Conservation (phyloP, 1,140 invertebrate species). For the Phortica variegata region DNA sequence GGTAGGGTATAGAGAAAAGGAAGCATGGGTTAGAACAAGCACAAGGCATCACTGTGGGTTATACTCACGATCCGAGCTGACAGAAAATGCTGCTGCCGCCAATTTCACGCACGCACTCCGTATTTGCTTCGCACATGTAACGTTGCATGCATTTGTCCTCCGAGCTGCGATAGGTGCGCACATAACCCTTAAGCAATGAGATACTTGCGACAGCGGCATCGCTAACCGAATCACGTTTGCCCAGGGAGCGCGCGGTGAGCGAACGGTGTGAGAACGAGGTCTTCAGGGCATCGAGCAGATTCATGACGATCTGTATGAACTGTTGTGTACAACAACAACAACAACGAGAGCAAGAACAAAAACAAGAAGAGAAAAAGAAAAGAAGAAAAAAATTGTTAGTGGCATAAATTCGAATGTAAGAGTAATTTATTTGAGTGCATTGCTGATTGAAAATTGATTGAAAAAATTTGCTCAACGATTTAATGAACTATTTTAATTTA, state of each 20-base stretch:
- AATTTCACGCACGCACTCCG: conserved; percentile 80
- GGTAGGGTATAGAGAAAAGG: background rate
- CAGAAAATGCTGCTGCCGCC: conserved; percentile 85
- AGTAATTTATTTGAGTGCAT: too few relatives aligned
- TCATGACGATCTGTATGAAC: conserved; percentile 90
- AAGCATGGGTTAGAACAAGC: background rate
- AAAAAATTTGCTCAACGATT: too few relatives aligned
- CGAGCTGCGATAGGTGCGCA: conserved; percentile 76
- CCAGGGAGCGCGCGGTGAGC: conserved; percentile 74
- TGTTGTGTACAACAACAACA: too few relatives aligned
- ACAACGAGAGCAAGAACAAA: too few relatives aligned
- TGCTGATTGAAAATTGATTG: too few relatives aligned
- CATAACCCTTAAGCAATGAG: conserved; percentile 84
- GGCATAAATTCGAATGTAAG: too few relatives aligned
- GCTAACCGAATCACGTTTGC: conserved; percentile 80
- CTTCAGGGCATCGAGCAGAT: conserved; percentile 84
- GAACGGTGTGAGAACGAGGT: conserved; percentile 89
- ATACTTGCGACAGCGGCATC: conserved; percentile 83
- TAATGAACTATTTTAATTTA: too few relatives aligned
- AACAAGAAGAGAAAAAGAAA: conserved; percentile 24
- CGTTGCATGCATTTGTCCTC: conserved; percentile 79
- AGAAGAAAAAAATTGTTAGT: too few relatives aligned
- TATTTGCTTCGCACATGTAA: conserved; percentile 85
- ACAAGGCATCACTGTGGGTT: background rate
- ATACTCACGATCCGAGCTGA: conserved; percentile 87